Percentiles rank a stretch among this genome's conserved stretches.
These are phyloP conservation scores for Leucosticte australis DNA, from an alignment of 2,113 vertebrate genomes.

Conservation along the genomic window DNA sequence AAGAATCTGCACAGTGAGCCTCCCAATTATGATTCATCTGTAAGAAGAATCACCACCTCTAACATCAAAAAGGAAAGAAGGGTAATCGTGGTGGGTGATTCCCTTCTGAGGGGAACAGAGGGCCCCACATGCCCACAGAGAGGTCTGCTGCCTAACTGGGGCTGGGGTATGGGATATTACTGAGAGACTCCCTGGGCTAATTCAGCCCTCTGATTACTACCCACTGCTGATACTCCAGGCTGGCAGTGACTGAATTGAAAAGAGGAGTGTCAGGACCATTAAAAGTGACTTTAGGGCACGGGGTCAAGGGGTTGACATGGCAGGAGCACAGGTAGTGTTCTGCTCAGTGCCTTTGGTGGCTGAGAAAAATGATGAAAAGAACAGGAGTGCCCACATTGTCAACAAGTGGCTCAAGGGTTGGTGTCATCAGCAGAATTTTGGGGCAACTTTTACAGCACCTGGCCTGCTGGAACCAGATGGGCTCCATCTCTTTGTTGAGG, in stretches of 20 bases:
- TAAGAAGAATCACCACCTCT: not conserved
- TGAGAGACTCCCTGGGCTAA: not conserved
- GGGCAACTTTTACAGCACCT: not conserved
- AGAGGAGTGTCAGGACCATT: not conserved
- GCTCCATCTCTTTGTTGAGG: not conserved
- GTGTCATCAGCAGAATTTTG: not conserved
- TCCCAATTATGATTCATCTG: not conserved
- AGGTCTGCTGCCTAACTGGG: too few species aligned
- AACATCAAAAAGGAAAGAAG: too few species aligned
- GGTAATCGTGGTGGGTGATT: too few species aligned
- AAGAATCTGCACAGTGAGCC: not conserved
- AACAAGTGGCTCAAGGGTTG: not conserved
- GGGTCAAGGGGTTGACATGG: not conserved
- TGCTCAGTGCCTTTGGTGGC: not conserved
- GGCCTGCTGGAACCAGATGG: not conserved
- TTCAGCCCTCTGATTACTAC: not conserved
- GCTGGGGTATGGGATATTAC: too few species aligned
- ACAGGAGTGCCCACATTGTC: not conserved
- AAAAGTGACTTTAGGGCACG: not conserved
- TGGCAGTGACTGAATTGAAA: not conserved
- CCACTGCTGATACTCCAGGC: not conserved
- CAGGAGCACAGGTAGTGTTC: not conserved
- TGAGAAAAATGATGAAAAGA: not conserved
- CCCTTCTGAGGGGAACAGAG: too few species aligned
- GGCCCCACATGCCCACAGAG: too few species aligned